Base-by-base conservation (phyloP, 2,888 invertebrate species). In the Tenthredo mesomela region DNA sequence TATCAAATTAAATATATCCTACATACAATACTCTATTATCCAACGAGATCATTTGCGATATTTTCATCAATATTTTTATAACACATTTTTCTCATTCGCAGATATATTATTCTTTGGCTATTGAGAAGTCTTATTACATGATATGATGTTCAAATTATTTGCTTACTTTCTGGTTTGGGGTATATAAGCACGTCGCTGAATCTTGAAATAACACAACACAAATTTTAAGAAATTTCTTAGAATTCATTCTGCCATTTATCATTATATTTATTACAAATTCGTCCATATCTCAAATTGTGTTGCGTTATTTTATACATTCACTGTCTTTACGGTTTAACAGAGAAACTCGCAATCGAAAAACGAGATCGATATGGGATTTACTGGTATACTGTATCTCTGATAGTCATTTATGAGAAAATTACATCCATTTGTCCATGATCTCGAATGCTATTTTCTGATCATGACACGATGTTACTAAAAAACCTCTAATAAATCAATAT, bases 161-260 rank as follows among this genome's bases (percentile, higher is more conserved):
- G 82, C 83, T 85, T 85, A 71, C 54, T 50, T 84, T 50, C 70
- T 84, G 33, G 82, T 67, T 33, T 33, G 70, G 82, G 82, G 61
- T 80, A 61, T 80, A 61, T 37, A 21, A 40, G 61, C 61, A 80
- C 37, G 40, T 61, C 12, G 21, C 15, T 80, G 61, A 29, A 80
- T 61, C n/a, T 80, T 80, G 15, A 7, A 80, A 61, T 58, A 61
- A 80, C 80, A 80, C 80, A 61, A 80, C 61, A 21, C 80, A 61
- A 58, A 40, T 61, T 40, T 80, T 15, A 29, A 15, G 25, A 40
- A 77, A 33, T 5, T 33, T 25, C 4, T n/a, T 33, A 40, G 33
- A 77, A 54, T 25, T 54, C 18, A 6, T n/a, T 54, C n/a, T n/a
- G 7, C 54, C 6, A n/a, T 54, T 54, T 54, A 47, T 47, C 2